A percentile compares a stretch with the other conserved stretches of the same genome.
These are phyloP conservation scores for Lepidonotus clava DNA, from an alignment of 2,888 invertebrate genomes.

Conservation along the genomic window DNA sequence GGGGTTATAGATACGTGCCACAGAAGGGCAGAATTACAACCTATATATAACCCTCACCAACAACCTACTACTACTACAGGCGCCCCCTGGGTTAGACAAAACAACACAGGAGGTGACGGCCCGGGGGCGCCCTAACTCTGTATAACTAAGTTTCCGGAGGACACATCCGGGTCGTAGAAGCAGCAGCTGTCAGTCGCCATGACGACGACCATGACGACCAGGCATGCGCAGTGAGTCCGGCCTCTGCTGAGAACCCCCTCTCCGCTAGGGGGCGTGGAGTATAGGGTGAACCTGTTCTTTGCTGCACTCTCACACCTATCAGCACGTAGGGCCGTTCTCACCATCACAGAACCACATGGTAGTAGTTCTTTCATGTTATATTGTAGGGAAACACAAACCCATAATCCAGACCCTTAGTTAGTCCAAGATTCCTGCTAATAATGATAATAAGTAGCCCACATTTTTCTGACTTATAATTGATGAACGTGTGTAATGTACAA, in stretches of 20 bases:
- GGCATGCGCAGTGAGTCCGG: constrained; percentile 15
- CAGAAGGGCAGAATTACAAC: constrained; percentile 34
- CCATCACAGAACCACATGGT: constrained; percentile 19
- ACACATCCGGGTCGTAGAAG: constrained; percentile 27
- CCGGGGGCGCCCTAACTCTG: constrained; percentile 8
- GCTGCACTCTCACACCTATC: neutral
- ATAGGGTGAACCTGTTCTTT: neutral
- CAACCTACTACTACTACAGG: neutral
- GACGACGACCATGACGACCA: neutral
- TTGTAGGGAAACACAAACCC: constrained; percentile 10
- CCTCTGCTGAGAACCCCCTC: neutral
- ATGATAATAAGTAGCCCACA: neutral
- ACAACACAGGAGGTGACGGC: constrained; percentile 42
- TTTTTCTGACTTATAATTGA: constrained; percentile 41
- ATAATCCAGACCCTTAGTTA: constrained; percentile 37
- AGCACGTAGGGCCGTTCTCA: constrained; percentile 16
- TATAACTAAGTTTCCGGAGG: constrained; percentile 16
- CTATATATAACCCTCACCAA: constrained; percentile 41
- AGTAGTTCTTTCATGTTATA: constrained; percentile 50
- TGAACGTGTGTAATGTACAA: constrained; percentile 15
- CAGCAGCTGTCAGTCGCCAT: no score
- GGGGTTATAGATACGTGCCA: constrained; percentile 46
- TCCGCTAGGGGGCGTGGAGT: neutral
- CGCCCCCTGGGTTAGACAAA: constrained; percentile 30
- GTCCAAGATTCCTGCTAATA: constrained; percentile 43